These are phyloP conservation scores for Erebia aethiops DNA, from an alignment of 2,888 invertebrate genomes.

Conservation along the genomic window DNA sequence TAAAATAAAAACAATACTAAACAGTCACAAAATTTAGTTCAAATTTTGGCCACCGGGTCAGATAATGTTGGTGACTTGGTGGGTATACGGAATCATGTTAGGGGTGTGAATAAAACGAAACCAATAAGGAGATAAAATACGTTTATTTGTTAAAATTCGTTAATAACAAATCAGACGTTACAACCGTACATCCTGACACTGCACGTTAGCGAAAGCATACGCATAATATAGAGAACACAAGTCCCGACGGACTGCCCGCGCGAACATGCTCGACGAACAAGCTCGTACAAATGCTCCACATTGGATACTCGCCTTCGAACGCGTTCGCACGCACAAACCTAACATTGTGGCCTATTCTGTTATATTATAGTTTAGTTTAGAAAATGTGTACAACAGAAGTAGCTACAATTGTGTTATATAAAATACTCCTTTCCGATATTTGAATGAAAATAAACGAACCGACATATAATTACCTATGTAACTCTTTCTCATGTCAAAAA, in stretches of 20 bases:
- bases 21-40: too few relatives aligned
- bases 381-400: background rate
- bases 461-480: too few relatives aligned
- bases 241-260: background rate
- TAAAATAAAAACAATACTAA: too few relatives aligned
- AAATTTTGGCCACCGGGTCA: too few relatives aligned
- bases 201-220: background rate
- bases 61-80: too few relatives aligned
- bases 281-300: background rate
- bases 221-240: background rate
- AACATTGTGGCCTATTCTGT: too few relatives aligned
- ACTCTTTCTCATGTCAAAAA: too few relatives aligned
- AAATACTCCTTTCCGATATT: too few relatives aligned
- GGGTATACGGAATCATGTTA: background rate
- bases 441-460: background rate
- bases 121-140: slow-evolving; percentile 73
- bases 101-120: slow-evolving; percentile 54
- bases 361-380: too few relatives aligned
- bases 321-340: too few relatives aligned
- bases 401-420: background rate
- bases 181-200: slow-evolving; percentile 50
- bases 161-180: slow-evolving; percentile 67
- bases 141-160: slow-evolving; percentile 79
- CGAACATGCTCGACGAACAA: background rate
- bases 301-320: too few relatives aligned